Evolutionary conservation across 2,888 invertebrate genomes (phyloP), one percentile per base, ranked within the genome.

Genomic region (Trilocha varians): DNA sequence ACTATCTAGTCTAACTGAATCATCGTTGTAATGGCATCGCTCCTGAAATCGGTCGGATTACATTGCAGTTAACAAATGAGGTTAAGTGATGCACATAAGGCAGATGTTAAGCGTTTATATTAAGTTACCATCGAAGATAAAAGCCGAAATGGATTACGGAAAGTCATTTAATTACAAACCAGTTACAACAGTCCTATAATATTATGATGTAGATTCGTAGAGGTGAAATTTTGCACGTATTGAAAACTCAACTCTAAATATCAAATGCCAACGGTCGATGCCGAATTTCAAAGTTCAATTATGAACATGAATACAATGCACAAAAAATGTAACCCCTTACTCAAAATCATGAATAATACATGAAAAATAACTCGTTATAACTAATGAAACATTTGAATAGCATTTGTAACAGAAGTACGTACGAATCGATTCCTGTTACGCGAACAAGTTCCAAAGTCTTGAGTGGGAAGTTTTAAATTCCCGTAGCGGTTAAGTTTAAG

Each of bases 31-130:
- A 44, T 44, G 48, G 40, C 13, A 36, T 44, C 36, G 46, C 57
- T 62, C 46, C 52, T 44, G 46, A 62, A 75, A 48, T 57, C 51
- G 39, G 66, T 46, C 59, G 70, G 48, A 47, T 60, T 66, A 74
- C 74, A 78, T 72, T 80, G 79, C 78, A 80, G 79, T 73, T 77
- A 74, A 70, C 75, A 61, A 83, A 78, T 62, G 77, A 77, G 82
- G 82, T 80, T 83, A 80, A 79, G 78, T 73, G 70, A 62, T 68
- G 68, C 66, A 76, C 73, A 76, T 74, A 68, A 68, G 65, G 74
- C 74, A 77, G 72, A 76, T 78, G 73, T 65, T 66, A 61, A 68
- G 60, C 64, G 68, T 75, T 70, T 63, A 64, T 71, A 72, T 69
- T 67, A 69, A 65, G 59, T 54, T 62, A 67, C 62, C 57, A 57